A percentile compares a stretch with the other conserved stretches of the same genome.
phyloP scores from a whole-genome alignment of 1,140 invertebrate species.

The Eulimnadia texana region DNA sequence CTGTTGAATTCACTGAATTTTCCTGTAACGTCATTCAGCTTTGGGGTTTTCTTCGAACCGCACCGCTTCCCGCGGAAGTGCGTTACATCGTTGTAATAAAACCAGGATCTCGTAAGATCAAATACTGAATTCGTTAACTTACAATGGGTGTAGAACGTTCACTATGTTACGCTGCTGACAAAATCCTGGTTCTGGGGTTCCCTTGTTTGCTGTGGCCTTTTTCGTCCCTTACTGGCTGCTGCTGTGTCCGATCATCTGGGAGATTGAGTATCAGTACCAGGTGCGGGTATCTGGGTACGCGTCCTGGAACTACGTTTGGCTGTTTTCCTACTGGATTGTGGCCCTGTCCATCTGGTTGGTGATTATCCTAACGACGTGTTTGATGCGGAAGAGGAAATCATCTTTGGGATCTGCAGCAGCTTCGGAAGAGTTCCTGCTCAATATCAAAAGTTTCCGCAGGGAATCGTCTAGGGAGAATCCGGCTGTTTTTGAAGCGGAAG shows the following conservation, averaged over 20 bases:
- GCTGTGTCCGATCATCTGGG: conserved; percentile 26
- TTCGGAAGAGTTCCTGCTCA: background rate
- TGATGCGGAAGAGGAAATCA: background rate
- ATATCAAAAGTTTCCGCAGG: background rate
- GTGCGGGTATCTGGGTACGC: background rate
- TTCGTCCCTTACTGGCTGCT: conserved; percentile 32
- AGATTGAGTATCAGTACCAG: conserved; percentile 6
- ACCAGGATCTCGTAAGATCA: no score
- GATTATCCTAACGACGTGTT: conserved; percentile 20
- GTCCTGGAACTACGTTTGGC: conserved; percentile 19
- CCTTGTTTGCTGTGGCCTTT: conserved; percentile 20
- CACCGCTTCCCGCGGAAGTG: no score
- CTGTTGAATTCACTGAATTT: no score
- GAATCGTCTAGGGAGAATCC: background rate
- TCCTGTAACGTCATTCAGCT: no score
- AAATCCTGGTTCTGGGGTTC: conserved; percentile 3
- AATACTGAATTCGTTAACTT: background rate
- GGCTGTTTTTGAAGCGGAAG: background rate
- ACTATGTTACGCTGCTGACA: background rate
- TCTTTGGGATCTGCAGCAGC: background rate
- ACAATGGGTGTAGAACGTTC: background rate
- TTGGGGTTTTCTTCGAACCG: no score
- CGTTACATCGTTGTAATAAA: no score
- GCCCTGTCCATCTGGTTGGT: conserved; percentile 28
- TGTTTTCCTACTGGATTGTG: conserved; percentile 23